Conservation (phyloP, 2,888 invertebrate genomes). For the Stratiomys singularior region DNA sequence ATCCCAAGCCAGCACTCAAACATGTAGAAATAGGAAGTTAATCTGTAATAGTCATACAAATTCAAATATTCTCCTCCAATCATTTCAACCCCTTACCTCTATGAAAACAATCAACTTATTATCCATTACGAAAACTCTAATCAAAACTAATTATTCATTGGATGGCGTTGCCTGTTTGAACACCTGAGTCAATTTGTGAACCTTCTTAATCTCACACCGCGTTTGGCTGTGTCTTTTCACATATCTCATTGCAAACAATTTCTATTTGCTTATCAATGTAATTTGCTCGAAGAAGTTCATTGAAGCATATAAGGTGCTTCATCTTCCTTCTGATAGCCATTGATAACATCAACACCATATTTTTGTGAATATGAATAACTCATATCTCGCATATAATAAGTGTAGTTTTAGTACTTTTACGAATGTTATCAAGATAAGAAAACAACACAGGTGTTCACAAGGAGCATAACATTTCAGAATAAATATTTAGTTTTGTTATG, state of each 20-base stretch:
- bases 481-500: constrained; percentile 15
- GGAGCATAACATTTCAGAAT: neutral
- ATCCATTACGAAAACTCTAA: neutral
- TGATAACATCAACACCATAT: no score
- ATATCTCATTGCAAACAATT: neutral
- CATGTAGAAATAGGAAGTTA: no score
- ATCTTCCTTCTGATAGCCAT: neutral
- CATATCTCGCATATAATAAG: neutral
- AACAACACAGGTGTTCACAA: constrained; percentile 12
- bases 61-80: no score
- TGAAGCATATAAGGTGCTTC: neutral
- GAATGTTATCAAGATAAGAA: neutral
- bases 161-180: neutral
- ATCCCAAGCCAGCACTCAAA: no score
- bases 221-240: neutral
- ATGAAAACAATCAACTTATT: no score
- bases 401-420: neutral
- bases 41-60: no score
- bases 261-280: neutral
- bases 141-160: constrained; percentile 1
- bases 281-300: neutral
- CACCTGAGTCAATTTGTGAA: constrained; percentile 18
- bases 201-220: neutral
- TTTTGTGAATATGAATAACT: no score
- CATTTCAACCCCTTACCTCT: neutral